phyloP scores from a whole-genome alignment of 2,888 invertebrate species.

The Lingula anatina region DNA sequence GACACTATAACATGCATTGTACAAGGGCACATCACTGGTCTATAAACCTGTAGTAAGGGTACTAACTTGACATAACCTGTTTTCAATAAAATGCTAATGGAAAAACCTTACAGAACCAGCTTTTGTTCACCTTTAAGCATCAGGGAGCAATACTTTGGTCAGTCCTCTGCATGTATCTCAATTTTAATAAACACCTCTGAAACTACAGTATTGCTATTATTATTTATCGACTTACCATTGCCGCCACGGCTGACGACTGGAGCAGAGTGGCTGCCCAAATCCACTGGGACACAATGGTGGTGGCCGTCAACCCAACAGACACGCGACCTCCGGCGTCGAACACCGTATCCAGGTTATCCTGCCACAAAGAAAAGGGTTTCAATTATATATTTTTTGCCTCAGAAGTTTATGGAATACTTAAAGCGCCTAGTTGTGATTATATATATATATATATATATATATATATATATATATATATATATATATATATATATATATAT shows the following conservation, averaged over 20 bases:
- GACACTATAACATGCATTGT: too few relatives aligned
- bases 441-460: too few relatives aligned
- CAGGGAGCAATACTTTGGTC: background rate
- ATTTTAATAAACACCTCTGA: background rate
- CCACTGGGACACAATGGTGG: constrained; percentile 53
- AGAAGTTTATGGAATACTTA: background rate
- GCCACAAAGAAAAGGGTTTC: background rate
- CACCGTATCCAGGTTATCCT: constrained; percentile 45
- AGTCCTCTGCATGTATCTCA: background rate
- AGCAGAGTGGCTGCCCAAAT: constrained; percentile 53
- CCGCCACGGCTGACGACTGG: constrained; percentile 49
- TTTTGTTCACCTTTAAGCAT: too few relatives aligned
- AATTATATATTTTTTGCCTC: background rate
- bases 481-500: too few relatives aligned
- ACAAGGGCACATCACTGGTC: too few relatives aligned
- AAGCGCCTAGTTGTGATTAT: too few relatives aligned
- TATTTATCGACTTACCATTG: constrained; percentile 33
- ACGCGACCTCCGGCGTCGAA: constrained; percentile 53
- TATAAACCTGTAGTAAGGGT: too few relatives aligned
- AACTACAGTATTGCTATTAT: background rate
- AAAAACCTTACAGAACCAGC: too few relatives aligned
- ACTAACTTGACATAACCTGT: too few relatives aligned
- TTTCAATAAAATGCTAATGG: too few relatives aligned
- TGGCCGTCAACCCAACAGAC: constrained; percentile 48
- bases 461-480: too few relatives aligned